phyloP scores from a whole-genome alignment of 2,113 vertebrate genomes.

The Hydropotes inermis region DNA sequence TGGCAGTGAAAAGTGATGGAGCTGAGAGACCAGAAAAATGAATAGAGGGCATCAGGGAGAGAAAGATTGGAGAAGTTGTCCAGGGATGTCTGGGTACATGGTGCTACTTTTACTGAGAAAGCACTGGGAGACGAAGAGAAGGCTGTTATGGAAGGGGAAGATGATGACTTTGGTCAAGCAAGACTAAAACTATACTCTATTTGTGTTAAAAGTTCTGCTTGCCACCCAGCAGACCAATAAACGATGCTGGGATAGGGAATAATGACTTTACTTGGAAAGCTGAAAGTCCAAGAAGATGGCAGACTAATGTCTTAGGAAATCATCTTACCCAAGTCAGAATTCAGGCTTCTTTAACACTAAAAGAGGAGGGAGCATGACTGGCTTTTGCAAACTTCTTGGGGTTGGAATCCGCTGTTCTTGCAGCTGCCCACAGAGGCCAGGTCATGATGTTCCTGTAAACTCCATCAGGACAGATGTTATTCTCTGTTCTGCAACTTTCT shows the following conservation, averaged over 20 bases:
- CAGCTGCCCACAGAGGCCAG: neutral
- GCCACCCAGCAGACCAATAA: neutral
- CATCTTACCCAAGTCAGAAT: neutral
- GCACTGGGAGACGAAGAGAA: neutral
- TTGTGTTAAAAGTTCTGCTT: too few species aligned
- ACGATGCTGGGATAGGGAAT: neutral
- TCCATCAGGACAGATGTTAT: neutral
- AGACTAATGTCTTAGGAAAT: neutral
- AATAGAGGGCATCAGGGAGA: neutral
- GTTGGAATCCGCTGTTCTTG: neutral
- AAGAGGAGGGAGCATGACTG: neutral
- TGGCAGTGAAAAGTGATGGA: too few species aligned
- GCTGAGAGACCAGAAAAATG: neutral
- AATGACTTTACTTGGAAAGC: neutral
- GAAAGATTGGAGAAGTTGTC: fast-evolving
- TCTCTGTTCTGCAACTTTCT: neutral
- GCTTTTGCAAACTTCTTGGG: neutral
- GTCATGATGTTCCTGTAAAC: neutral
- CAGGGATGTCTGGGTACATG: fast-evolving
- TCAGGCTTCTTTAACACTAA: neutral
- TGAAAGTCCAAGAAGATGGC: neutral
- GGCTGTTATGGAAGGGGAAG: neutral
- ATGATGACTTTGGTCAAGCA: neutral
- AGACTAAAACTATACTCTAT: neutral
- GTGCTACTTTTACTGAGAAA: neutral